These are phyloP conservation scores for Chelonus insularis DNA, from an alignment of 1,140 invertebrate species.

Conservation along the genomic window DNA sequence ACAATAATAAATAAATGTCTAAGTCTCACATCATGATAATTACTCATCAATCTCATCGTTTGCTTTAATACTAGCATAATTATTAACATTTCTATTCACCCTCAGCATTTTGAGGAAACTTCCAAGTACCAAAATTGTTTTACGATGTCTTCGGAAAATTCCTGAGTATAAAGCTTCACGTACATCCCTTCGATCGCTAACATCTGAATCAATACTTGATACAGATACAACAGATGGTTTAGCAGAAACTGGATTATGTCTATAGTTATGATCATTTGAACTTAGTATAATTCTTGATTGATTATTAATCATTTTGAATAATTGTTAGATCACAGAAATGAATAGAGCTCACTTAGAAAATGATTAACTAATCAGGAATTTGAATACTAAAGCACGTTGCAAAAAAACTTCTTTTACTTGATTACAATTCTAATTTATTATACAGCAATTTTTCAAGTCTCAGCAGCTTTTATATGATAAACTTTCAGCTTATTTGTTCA, in stretches of 20 bases:
- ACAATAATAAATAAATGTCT: no score
- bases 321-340: no score
- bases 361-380: no score
- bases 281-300: conserved; percentile 52
- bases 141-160: conserved; percentile 77
- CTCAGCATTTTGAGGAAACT: conserved; percentile 79
- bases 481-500: no score
- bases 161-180: conserved; percentile 78
- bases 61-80: conserved; percentile 75
- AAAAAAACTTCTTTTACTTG: no score
- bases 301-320: conserved; percentile 56
- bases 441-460: no score
- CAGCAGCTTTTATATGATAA: no score
- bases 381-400: no score
- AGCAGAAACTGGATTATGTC: conserved; percentile 50
- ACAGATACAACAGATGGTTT: conserved; percentile 56
- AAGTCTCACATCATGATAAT: no score
- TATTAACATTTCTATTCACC: conserved; percentile 72
- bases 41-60: conserved; percentile 61
- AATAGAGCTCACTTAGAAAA: no score
- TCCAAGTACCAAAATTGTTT: conserved; percentile 77
- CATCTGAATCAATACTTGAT: conserved; percentile 62
- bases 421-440: no score
- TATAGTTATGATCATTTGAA: conserved; percentile 39
- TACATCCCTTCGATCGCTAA: conserved; percentile 72